Conservation (phyloP, 2,113 vertebrate genomes). For the Alethe castanea region DNA sequence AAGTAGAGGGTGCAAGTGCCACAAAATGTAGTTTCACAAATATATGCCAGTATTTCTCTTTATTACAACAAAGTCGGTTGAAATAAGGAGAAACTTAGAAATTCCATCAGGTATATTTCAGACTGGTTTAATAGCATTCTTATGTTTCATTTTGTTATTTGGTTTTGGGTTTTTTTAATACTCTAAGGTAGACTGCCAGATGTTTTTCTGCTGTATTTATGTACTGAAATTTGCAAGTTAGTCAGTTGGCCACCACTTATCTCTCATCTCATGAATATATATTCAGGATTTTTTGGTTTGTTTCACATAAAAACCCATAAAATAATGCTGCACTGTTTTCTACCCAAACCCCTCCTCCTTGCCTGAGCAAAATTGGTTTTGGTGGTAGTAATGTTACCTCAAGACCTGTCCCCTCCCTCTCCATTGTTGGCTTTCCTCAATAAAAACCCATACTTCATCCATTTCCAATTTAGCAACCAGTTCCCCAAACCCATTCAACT, state of each 20-base stretch:
- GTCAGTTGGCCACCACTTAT: background rate
- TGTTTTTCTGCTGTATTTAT: background rate
- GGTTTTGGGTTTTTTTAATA: background rate
- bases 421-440: background rate
- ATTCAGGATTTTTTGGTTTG: background rate
- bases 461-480: background rate
- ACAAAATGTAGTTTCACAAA: background rate
- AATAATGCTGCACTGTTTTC: background rate
- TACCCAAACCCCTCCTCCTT: background rate
- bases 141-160: background rate
- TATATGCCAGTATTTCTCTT: background rate
- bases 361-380: background rate
- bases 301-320: background rate
- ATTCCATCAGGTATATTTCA: background rate
- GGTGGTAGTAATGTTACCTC: background rate
- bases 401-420: background rate
- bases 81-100: background rate
- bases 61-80: background rate
- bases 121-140: background rate
- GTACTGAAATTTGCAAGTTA: background rate
- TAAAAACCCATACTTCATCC: background rate
- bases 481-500: background rate
- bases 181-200: background rate
- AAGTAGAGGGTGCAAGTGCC: background rate
- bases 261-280: background rate